Conservation (phyloP, 2,797 vertebrate species). For the Dicrostonyx torquatus region DNA sequence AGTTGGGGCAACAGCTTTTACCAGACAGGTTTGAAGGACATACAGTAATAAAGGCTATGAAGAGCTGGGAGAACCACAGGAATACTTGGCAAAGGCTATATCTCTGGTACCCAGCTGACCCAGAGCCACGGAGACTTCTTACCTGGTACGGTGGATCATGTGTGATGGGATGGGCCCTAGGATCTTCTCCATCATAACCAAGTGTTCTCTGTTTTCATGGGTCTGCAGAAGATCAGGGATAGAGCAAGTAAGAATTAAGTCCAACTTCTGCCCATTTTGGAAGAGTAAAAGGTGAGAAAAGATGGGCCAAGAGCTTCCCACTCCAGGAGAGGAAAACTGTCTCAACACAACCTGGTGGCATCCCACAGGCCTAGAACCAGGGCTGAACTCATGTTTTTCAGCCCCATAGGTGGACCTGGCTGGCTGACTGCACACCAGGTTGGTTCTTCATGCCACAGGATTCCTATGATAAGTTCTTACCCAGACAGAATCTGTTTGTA, state of each 20-base stretch:
- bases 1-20: neutral
- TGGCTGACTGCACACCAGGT: neutral
- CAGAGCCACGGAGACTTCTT: neutral
- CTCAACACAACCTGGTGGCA: neutral
- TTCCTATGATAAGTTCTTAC: neutral
- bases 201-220: constrained; percentile 89
- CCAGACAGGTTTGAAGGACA: neutral
- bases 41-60: neutral
- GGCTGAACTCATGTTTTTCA: neutral
- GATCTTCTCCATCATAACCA: constrained; percentile 91
- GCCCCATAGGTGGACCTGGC: neutral
- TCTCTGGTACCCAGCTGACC: neutral
- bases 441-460: neutral
- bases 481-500: neutral
- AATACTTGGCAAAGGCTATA: neutral
- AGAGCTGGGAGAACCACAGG: neutral
- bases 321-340: neutral
- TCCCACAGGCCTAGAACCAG: neutral
- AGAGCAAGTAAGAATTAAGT: neutral
- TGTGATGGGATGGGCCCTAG: constrained; percentile 88
- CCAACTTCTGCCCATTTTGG: neutral
- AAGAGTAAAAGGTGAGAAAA: neutral
- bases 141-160: constrained; percentile 89
- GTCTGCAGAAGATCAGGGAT: constrained; percentile 79
- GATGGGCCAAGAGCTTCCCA: neutral